Conservation (phyloP, 2,113 vertebrate species). For the Hucho hucho region DNA sequence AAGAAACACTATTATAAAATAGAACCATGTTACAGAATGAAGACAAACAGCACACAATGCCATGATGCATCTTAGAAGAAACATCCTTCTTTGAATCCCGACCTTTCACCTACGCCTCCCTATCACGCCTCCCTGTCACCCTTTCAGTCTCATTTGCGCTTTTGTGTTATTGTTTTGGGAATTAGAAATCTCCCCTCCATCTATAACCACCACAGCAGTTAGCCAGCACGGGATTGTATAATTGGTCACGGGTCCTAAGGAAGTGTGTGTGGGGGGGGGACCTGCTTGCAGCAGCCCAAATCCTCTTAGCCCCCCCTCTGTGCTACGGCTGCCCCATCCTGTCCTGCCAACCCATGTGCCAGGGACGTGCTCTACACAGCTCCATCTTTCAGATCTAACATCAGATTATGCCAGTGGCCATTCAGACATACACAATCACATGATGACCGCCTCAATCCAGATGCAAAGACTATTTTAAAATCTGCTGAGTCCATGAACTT, state of each 20-base stretch:
- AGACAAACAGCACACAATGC: too few species aligned
- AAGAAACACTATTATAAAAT: not conserved
- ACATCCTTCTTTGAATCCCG: too few species aligned
- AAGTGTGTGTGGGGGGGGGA: not conserved
- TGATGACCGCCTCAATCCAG: conserved; percentile 53
- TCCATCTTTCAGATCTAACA: conserved; percentile 38
- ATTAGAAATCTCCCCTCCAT: conserved; percentile 15
- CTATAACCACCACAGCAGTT: conserved; percentile 12
- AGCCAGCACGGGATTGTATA: conserved; percentile 42
- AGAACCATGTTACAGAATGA: not conserved
- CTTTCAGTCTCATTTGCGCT: not conserved
- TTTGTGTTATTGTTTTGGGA: conserved; percentile 14
- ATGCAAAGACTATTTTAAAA: conserved; percentile 45
- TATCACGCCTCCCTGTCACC: not conserved
- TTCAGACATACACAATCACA: conserved; percentile 32
- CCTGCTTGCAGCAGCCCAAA: conserved; percentile 27
- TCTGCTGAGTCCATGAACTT: conserved; percentile 32
- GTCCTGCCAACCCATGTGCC: conserved; percentile 32
- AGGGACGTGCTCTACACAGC: conserved; percentile 34
- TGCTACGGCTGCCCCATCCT: conserved; percentile 9
- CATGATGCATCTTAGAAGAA: too few species aligned
- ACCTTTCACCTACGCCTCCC: not conserved
- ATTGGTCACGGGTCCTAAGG: conserved; percentile 17
- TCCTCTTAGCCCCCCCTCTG: conserved; percentile 12
- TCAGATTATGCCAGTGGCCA: conserved; percentile 45